These are phyloP conservation scores for Paracanthobrama guichenoti DNA, from an alignment of 2,113 vertebrate species.

Conservation along the genomic window DNA sequence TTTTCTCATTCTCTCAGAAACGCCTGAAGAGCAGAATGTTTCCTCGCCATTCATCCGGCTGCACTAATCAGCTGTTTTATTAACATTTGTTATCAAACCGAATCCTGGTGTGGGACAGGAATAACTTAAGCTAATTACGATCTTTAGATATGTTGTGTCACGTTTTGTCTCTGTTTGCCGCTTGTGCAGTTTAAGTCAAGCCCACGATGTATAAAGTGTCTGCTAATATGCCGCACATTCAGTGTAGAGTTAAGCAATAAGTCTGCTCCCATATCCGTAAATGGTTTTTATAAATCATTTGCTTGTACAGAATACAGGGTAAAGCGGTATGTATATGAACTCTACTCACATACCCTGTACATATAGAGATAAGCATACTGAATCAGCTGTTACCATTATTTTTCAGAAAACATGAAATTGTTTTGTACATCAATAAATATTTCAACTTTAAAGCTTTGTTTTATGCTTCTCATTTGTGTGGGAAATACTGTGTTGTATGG, in stretches of 20 bases:
- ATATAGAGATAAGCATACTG: slow-evolving; percentile 72
- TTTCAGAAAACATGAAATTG: slow-evolving; percentile 75
- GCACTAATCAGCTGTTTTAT: slow-evolving; percentile 27
- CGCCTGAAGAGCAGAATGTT: slow-evolving; percentile 5
- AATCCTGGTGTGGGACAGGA: neutral
- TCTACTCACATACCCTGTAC: slow-evolving; percentile 66
- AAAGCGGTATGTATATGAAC: slow-evolving; percentile 59
- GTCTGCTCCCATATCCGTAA: slow-evolving; percentile 72
- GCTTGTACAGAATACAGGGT: slow-evolving; percentile 75
- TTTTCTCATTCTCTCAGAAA: slow-evolving; percentile 17
- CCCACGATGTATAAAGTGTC: slow-evolving; percentile 54
- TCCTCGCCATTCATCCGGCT: slow-evolving; percentile 26
- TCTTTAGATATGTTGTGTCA: slow-evolving; percentile 42
- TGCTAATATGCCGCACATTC: slow-evolving; percentile 73
- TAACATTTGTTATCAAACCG: slow-evolving; percentile 4
- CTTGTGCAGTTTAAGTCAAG: slow-evolving; percentile 38
- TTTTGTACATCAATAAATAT: slow-evolving; percentile 78
- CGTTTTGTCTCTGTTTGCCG: slow-evolving; percentile 25
- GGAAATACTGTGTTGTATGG: neutral
- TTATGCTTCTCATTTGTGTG: neutral
- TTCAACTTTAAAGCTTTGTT: slow-evolving; percentile 57
- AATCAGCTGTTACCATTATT: slow-evolving; percentile 76
- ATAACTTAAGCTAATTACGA: slow-evolving; percentile 9
- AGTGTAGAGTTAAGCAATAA: slow-evolving; percentile 78
- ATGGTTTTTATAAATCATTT: slow-evolving; percentile 69